Evolutionary conservation across 1,140 invertebrate species (phyloP).

Genomic region (Trinorchestia longiramus): DNA sequence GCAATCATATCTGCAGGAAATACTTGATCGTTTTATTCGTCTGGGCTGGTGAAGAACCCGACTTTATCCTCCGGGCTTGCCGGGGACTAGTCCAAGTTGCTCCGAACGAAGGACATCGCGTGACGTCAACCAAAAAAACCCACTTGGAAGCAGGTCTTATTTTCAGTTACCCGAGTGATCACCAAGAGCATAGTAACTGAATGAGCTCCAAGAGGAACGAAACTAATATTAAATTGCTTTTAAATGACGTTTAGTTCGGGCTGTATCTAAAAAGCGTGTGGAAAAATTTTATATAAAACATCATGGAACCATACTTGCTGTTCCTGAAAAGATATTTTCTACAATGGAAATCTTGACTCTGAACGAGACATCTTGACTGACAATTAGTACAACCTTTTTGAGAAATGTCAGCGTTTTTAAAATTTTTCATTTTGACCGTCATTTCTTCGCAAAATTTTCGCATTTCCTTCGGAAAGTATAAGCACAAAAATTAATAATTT

Average conservation of each 20-base stretch:
- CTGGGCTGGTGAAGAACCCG: not conserved
- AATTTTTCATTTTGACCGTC: not conserved
- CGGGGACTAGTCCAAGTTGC: not conserved
- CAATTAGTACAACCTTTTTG: not conserved
- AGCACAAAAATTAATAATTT: too few species aligned
- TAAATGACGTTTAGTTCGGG: too few species aligned
- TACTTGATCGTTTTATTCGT: not conserved
- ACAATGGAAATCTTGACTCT: not conserved
- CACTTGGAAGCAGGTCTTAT: not conserved
- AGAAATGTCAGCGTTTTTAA: not conserved
- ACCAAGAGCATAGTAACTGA: not conserved
- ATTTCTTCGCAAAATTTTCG: not conserved
- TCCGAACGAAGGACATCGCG: not conserved
- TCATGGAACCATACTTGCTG: not conserved
- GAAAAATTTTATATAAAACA: not conserved
- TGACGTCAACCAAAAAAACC: not conserved
- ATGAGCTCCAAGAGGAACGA: not conserved
- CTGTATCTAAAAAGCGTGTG: too few species aligned
- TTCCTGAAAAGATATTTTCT: not conserved
- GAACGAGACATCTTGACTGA: not conserved
- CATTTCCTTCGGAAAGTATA: not conserved
- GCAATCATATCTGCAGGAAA: not conserved
- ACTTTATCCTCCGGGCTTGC: not conserved
- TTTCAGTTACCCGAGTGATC: not conserved
- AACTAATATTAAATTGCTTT: not conserved